Evolutionary conservation across 2,888 invertebrate genomes (phyloP), one percentile per base, ranked within the genome.

Genomic region (Machimus atricapillus): DNA sequence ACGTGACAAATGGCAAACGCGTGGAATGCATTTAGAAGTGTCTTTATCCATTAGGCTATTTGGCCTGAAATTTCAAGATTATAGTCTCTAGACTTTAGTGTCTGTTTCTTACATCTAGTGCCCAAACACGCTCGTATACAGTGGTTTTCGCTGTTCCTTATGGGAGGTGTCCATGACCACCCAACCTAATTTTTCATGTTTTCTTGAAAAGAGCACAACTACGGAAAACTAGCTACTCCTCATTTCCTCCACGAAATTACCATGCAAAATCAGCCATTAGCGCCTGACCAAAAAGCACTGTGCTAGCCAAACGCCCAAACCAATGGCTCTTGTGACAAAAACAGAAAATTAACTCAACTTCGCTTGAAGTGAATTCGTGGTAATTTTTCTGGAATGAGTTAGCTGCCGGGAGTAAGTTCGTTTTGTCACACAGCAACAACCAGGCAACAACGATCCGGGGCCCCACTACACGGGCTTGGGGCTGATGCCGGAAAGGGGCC

Each of bases 391-490:
- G 27, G 16, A 52, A 23, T 79, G 79, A 52, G 79, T 79, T 79
- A 52, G 31, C 46, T 31, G 16, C 79, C 23, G 46, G 23, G 14
- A 79, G 31, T 46, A 12, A 46, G 52, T 79, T 79, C 52, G 52
- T 52, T 40, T 52, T 79, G 79, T 79, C 79, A 79, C 79, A 79
- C 52, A 52, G 46, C 79, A 79, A 52, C 79, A 79, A 8, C 46
- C 78, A 8, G 37, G 23, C 78, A 31, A 23, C 14, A 78, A 8
- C 66, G 66, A 66, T 66, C 23, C 3, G 23, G 19, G 52, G 2
- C n/a, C n/a, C 52, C n/a, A 52, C 52, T 52, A 6, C n/a, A 52
- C 27, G 27, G 6, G 23, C 52, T n/a, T 1, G 19, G 12, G 12
- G 43, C 58, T 19, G 2, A 31, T 23, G 73, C 74, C n/a, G 4